Base-by-base conservation (phyloP, 2,888 invertebrate species). In the Drosophila subsilvestris region DNA sequence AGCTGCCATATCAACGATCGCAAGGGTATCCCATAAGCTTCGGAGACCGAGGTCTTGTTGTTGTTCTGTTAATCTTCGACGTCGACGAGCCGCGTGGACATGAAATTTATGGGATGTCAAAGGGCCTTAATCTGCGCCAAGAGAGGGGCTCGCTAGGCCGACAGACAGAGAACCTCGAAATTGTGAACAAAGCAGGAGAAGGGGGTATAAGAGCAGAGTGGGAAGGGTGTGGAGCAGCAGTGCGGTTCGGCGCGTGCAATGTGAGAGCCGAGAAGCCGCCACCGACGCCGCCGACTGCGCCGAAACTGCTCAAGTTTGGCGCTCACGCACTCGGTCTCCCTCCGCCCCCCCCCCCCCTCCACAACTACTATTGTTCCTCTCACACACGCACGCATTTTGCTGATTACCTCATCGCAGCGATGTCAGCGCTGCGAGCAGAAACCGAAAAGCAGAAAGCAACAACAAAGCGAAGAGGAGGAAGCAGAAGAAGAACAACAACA, bases 101-200 rank as follows among this genome's bases (percentile, higher is more conserved):
- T 70, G 63, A 84, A 86, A 87, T 87, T 88, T 86, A 83, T 88
- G 85, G 79, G 86, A 88, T 88, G 88, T 88, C 88, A 88, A 88
- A 87, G 88, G 89, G 86, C 81, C 79, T 79, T 84, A 88, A 88
- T 84, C 89, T 84, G 61, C 66, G 14, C 44, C 22, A 60, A 48
- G 27, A 42, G 54, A 43, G 57, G 71, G 62, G 53, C 76, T 17
- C 32, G 74, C 58, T 44, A 56, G 73, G 65, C n/a, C 17, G 20
- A 4, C 27, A 5, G 29, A 18, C 48, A 54, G 60, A 72, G 74
- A 74, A 76, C 70, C 73, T 68, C 57, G 22, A 68, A 63, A 51
- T 48, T 12, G 37, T 37, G 37, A 18, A 50, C 74, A 68, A 62
- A 61, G 32, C 17, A 1, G 8, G 18, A 37, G 44, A 29, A 9